Conservation (phyloP, 2,113 vertebrate genomes). For the Amphiprion ocellaris region DNA sequence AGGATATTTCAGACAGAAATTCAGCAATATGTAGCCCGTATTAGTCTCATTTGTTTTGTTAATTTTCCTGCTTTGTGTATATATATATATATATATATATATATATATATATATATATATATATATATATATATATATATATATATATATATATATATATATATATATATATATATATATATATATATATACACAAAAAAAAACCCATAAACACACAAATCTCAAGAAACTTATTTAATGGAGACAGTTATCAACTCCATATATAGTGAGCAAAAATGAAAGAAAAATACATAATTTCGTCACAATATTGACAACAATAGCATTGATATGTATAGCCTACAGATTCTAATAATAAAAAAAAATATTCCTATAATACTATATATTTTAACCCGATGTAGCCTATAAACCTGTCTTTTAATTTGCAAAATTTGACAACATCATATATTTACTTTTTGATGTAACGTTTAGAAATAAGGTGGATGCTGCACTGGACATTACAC, state of each 20-base stretch:
- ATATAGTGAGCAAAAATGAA: conserved; percentile 15
- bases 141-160: too few relatives aligned
- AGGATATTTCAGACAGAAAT: too few relatives aligned
- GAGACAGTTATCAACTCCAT: conserved; percentile 17
- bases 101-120: too few relatives aligned
- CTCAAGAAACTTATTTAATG: conserved; percentile 58
- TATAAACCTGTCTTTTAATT: not conserved
- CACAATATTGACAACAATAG: conserved; percentile 44
- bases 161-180: too few relatives aligned
- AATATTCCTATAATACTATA: conserved; percentile 7
- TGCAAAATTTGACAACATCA: conserved; percentile 22
- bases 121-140: too few relatives aligned
- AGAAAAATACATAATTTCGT: conserved; percentile 21
- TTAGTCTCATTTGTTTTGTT: not conserved
- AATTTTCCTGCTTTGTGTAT: not conserved
- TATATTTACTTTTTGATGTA: conserved; percentile 31
- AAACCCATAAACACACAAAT: not conserved
- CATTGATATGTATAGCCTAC: conserved; percentile 35
- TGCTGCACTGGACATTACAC: conserved; percentile 55
- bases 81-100: too few relatives aligned
- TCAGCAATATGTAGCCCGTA: too few relatives aligned
- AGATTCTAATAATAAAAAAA: conserved; percentile 13
- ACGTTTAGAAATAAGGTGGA: conserved; percentile 41
- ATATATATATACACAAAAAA: not conserved
- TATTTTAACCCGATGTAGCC: not conserved